A percentile compares a stretch with the other conserved stretches of the same genome.
phyloP scores from a whole-genome alignment of 2,113 vertebrate genomes.

The Salvelinus fontinalis region DNA sequence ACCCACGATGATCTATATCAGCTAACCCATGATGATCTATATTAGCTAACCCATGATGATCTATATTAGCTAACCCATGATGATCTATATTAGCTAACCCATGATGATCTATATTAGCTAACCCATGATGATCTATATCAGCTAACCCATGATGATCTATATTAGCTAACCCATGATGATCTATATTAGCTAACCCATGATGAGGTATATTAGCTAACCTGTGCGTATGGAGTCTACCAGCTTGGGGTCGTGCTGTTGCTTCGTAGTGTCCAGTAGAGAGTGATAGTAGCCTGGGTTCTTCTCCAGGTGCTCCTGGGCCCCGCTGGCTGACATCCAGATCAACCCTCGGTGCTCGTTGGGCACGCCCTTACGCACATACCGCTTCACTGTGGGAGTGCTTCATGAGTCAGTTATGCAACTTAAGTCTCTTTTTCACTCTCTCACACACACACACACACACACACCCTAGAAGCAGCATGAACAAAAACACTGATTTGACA shows the following conservation, averaged over 20 bases:
- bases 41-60: too few relatives aligned
- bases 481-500: too few relatives aligned
- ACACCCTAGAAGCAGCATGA: neutral
- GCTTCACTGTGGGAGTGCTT: conserved; percentile 81
- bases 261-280: conserved; percentile 73
- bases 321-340: conserved; percentile 92
- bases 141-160: too few relatives aligned
- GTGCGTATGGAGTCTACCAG: conserved; percentile 87
- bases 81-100: too few relatives aligned
- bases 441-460: neutral
- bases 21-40: too few relatives aligned
- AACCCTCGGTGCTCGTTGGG: conserved; percentile 86
- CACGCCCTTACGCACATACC: conserved; percentile 92
- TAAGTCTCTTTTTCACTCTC: neutral
- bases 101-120: too few relatives aligned
- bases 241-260: conserved; percentile 73
- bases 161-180: too few relatives aligned
- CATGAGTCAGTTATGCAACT: too few relatives aligned
- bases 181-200: too few relatives aligned
- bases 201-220: conserved; percentile 70
- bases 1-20: neutral
- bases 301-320: conserved; percentile 87
- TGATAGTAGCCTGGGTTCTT: conserved; percentile 87
- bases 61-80: too few relatives aligned
- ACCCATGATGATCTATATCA: too few relatives aligned